A percentile compares a stretch with the other conserved stretches of the same genome.
phyloP scores from a whole-genome alignment of 2,888 invertebrate genomes.

The Dryomyza anilis region DNA sequence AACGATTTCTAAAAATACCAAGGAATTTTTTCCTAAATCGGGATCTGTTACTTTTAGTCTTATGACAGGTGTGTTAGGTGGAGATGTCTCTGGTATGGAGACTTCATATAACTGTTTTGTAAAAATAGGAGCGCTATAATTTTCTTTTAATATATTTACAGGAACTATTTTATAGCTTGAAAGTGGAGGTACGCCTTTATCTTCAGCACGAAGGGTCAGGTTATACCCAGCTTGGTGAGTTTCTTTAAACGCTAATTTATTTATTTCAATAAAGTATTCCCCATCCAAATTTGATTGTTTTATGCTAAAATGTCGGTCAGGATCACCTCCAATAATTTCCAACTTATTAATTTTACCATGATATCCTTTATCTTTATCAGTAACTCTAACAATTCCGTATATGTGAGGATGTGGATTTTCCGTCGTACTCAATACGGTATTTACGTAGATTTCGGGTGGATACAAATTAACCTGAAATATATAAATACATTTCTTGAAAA shows the following conservation, averaged over 20 bases:
- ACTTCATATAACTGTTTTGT: slow-evolving; percentile 86
- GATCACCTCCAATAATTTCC: slow-evolving; percentile 88
- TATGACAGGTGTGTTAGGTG: slow-evolving; percentile 85
- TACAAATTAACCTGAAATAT: slow-evolving; percentile 75
- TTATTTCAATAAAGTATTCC: slow-evolving; percentile 80
- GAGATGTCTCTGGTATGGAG: slow-evolving; percentile 85
- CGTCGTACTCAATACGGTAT: slow-evolving; percentile 77
- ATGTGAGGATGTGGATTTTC: slow-evolving; percentile 83
- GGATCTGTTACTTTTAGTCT: slow-evolving; percentile 85
- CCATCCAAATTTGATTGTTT: slow-evolving; percentile 68
- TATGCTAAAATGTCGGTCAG: slow-evolving; percentile 86
- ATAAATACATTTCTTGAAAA: not conserved
- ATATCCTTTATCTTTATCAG: slow-evolving; percentile 81
- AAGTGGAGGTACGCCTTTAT: slow-evolving; percentile 79
- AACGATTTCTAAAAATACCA: slow-evolving; percentile 85
- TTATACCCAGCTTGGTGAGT: slow-evolving; percentile 77
- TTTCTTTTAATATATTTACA: slow-evolving; percentile 79
- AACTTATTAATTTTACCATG: slow-evolving; percentile 83
- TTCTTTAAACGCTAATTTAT: slow-evolving; percentile 47
- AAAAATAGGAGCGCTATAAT: slow-evolving; percentile 87
- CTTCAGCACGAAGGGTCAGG: slow-evolving; percentile 82
- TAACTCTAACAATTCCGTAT: slow-evolving; percentile 86
- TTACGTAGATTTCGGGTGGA: slow-evolving; percentile 82
- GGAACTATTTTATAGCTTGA: slow-evolving; percentile 80
- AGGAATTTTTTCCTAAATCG: slow-evolving; percentile 82